phyloP scores from a whole-genome alignment of 2,888 invertebrate species.

The Brenthis ino region DNA sequence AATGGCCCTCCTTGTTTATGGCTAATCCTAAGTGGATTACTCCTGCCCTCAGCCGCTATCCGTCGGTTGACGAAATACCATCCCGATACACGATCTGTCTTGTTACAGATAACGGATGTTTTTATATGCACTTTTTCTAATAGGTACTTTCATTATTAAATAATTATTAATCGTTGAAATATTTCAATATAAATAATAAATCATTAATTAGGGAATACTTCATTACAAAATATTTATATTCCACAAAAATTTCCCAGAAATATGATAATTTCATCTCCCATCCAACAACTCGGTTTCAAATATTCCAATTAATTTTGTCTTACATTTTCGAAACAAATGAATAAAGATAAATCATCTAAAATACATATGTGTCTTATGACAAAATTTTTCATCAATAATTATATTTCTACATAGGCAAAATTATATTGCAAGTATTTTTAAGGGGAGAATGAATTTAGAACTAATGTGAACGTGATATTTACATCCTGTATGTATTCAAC shows the following conservation, averaged over 20 bases:
- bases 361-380: not conserved
- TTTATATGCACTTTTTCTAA: not conserved
- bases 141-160: too few relatives aligned
- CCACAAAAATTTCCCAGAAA: not conserved
- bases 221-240: not conserved
- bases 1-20: constrained; percentile 75
- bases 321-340: not conserved
- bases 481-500: too few relatives aligned
- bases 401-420: not conserved
- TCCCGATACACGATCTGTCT: not conserved
- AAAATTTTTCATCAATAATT: not conserved
- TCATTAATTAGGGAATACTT: not conserved
- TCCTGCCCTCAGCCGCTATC: constrained; percentile 49
- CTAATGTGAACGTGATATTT: too few relatives aligned
- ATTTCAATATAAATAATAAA: too few relatives aligned
- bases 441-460: too few relatives aligned
- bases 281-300: not conserved
- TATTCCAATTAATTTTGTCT: not conserved
- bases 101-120: not conserved
- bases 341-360: not conserved
- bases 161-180: too few relatives aligned
- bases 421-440: too few relatives aligned
- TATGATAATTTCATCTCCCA: not conserved
- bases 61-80: constrained; percentile 1
- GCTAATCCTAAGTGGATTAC: constrained; percentile 79